These are phyloP conservation scores for Eupithecia abbreviata DNA, from an alignment of 2,888 invertebrate species.

Conservation along the genomic window DNA sequence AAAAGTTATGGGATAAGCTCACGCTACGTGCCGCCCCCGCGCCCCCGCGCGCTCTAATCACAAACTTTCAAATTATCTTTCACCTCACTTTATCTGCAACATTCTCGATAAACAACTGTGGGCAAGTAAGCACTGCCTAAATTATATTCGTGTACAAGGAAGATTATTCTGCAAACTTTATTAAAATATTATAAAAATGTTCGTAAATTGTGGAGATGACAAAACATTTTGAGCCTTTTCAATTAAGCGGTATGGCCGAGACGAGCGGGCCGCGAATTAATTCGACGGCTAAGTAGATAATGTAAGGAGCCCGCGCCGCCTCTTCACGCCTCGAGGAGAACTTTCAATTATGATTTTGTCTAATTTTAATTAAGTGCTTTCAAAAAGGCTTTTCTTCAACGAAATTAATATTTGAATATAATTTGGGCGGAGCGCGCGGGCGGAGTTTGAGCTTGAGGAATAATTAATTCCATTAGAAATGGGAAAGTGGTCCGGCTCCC, in stretches of 20 bases:
- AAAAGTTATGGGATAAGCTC: constrained; percentile 80
- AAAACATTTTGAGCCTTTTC: constrained; percentile 72
- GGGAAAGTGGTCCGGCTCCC: constrained; percentile 72
- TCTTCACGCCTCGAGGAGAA: constrained; percentile 83
- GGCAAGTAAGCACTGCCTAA: constrained; percentile 27
- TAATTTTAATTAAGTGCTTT: constrained; percentile 84
- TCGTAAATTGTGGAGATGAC: constrained; percentile 50
- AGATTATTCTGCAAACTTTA: constrained; percentile 20
- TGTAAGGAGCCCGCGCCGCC: constrained; percentile 74
- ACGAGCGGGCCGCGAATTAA: constrained; percentile 73
- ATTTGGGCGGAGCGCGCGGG: constrained; percentile 82
- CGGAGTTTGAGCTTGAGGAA: constrained; percentile 82
- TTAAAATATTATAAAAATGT: constrained; percentile 39
- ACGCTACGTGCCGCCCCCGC: constrained; percentile 61
- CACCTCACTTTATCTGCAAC: constrained; percentile 47
- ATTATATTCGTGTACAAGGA: constrained; percentile 3
- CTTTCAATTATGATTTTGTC: constrained; percentile 84
- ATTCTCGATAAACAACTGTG: constrained; percentile 45
- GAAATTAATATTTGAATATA: constrained; percentile 85
- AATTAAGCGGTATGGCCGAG: constrained; percentile 70
- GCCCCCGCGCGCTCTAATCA: constrained; percentile 64
- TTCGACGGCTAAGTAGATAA: constrained; percentile 81
- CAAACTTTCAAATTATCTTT: constrained; percentile 78
- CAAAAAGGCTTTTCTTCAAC: constrained; percentile 82
- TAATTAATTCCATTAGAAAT: constrained; percentile 81